Evolutionary conservation across 2,888 invertebrate genomes (phyloP).

Genomic region (Cheilosia urbana): DNA sequence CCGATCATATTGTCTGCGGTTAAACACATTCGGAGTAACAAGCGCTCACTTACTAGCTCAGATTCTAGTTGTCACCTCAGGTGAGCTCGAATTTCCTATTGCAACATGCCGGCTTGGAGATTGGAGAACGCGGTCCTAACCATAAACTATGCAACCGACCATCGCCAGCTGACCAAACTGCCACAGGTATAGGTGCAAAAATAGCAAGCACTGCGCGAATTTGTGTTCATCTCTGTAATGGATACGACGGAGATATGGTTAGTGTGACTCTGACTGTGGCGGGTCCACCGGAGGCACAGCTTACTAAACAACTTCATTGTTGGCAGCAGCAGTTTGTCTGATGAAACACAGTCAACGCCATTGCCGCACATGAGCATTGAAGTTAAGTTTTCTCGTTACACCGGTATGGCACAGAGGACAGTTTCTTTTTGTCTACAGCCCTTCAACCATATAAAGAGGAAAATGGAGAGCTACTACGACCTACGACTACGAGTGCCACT

Average conservation of each 20-base stretch:
- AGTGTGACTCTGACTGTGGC: not conserved
- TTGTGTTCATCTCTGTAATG: conserved; percentile 67
- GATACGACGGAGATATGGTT: conserved; percentile 36
- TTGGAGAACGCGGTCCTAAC: conserved; percentile 7
- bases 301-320: conserved; percentile 37
- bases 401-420: conserved; percentile 1
- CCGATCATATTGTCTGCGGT: conserved; percentile 45
- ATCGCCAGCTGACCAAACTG: conserved; percentile 51
- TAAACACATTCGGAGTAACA: conserved; percentile 40
- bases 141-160: conserved; percentile 48
- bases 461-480: not conserved
- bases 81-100: conserved; percentile 63
- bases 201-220: conserved; percentile 46
- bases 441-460: conserved; percentile 50
- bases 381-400: conserved; percentile 13
- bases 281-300: conserved; percentile 13
- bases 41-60: conserved; percentile 31
- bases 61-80: conserved; percentile 51
- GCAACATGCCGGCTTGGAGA: conserved; percentile 20
- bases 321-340: conserved; percentile 5
- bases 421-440: conserved; percentile 50
- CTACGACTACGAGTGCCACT: no score
- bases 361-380: conserved; percentile 38
- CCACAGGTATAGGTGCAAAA: not conserved
- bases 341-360: conserved; percentile 61